Conservation (phyloP, 2,888 invertebrate species). For the Apotomis betuletana region DNA sequence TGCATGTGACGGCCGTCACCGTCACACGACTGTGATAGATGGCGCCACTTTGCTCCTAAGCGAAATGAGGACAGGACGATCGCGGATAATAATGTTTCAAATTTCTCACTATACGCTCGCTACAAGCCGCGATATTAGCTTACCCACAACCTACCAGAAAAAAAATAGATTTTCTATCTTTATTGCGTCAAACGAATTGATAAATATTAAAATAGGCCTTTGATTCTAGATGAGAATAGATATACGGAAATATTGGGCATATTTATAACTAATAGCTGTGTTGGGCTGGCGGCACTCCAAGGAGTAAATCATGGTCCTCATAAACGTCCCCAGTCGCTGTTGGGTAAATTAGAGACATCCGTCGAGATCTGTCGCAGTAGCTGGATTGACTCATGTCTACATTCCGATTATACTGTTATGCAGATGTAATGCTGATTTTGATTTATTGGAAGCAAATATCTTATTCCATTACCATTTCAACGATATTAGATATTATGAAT, state of each 20-base stretch:
- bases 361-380: slow-evolving; percentile 11
- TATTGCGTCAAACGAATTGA: neutral
- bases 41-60: slow-evolving; percentile 6
- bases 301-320: slow-evolving; percentile 23
- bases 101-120: neutral
- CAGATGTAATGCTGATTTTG: neutral
- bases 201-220: slow-evolving; percentile 8
- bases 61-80: slow-evolving; percentile 1
- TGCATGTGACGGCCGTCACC: slow-evolving; percentile 31
- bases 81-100: neutral
- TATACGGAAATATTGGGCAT: slow-evolving; percentile 29
- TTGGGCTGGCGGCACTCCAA: slow-evolving; percentile 37
- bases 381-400: slow-evolving; percentile 2
- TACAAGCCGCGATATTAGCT: too few relatives aligned
- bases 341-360: slow-evolving; percentile 29
- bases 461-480: too few relatives aligned
- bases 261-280: slow-evolving; percentile 27
- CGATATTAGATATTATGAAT: too few relatives aligned
- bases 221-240: slow-evolving; percentile 27
- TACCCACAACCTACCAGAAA: too few relatives aligned
- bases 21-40: slow-evolving; percentile 33
- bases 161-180: too few relatives aligned
- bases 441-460: too few relatives aligned
- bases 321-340: slow-evolving; percentile 35
- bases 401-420: neutral